These are phyloP conservation scores for Keiferia lycopersicella DNA, from an alignment of 2,888 invertebrate species.

Conservation along the genomic window DNA sequence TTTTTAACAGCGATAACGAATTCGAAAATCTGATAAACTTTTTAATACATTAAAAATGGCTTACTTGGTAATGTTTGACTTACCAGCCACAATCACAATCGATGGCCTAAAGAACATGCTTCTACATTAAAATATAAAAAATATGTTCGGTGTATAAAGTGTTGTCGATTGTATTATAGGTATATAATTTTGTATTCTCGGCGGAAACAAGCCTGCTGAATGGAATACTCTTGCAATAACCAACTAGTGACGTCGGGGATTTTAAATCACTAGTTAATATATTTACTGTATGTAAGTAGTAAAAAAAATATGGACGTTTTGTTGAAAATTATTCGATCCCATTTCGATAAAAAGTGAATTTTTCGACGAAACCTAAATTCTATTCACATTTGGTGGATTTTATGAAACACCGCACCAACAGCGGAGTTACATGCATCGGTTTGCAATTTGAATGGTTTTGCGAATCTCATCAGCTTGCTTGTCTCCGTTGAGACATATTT, in stretches of 20 bases:
- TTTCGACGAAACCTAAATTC: not conserved
- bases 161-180: not conserved
- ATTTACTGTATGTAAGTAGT: not conserved
- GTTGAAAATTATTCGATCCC: not conserved
- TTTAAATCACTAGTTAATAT: no score
- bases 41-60: not conserved
- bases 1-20: not conserved
- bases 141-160: not conserved
- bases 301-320: not conserved
- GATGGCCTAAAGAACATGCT: slow-evolving; percentile 17
- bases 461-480: not conserved
- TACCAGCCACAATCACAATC: not conserved
- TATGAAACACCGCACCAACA: no score
- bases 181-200: not conserved
- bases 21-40: not conserved
- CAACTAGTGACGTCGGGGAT: not conserved
- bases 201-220: not conserved
- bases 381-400: not conserved
- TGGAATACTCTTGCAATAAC: not conserved
- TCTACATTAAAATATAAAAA: not conserved
- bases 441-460: not conserved
- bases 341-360: not conserved
- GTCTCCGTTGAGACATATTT: not conserved
- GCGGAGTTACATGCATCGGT: not conserved
- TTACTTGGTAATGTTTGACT: not conserved